A percentile compares a stretch with the other conserved stretches of the same genome.
Evolutionary conservation across 2,888 invertebrate species (phyloP).

Genomic region (Leucophenga montana): DNA sequence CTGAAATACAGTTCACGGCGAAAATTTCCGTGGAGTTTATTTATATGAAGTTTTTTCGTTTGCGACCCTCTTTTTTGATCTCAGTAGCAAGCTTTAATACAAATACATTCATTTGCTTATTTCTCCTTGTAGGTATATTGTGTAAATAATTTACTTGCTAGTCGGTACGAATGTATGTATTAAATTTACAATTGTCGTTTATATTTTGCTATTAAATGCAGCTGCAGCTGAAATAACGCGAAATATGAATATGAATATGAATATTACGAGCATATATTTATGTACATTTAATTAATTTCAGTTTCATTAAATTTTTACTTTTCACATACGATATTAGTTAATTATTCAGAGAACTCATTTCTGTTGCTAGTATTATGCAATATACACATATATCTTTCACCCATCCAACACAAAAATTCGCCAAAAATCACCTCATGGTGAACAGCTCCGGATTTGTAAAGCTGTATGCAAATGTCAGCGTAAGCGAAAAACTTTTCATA

Average conservation of each 20-base stretch:
- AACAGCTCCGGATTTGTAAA: background rate
- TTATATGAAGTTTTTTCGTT: too few species aligned
- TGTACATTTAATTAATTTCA: slow-evolving; percentile 45
- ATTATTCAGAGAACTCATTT: slow-evolving; percentile 18
- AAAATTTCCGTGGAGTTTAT: too few species aligned
- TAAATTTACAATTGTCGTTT: slow-evolving; percentile 6
- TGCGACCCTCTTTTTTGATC: too few species aligned
- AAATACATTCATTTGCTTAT: slow-evolving; percentile 39
- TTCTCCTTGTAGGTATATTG: background rate
- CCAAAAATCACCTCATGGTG: background rate
- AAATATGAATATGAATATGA: slow-evolving; percentile 42
- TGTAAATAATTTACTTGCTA: slow-evolving; percentile 6
- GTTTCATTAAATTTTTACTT: slow-evolving; percentile 37
- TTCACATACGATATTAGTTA: slow-evolving; percentile 30
- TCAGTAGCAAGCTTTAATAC: too few species aligned
- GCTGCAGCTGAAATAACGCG: slow-evolving; percentile 29
- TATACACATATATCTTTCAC: background rate
- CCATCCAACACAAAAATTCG: background rate
- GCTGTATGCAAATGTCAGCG: background rate
- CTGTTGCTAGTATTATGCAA: slow-evolving; percentile 31
- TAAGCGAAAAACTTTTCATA: background rate
- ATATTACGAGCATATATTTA: slow-evolving; percentile 20
- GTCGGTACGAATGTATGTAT: background rate
- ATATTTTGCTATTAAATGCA: background rate
- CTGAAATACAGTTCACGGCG: too few species aligned